Percentiles rank a stretch among this genome's conserved stretches.
Conservation (phyloP, 2,113 vertebrate genomes). For the Platanista minor region DNA sequence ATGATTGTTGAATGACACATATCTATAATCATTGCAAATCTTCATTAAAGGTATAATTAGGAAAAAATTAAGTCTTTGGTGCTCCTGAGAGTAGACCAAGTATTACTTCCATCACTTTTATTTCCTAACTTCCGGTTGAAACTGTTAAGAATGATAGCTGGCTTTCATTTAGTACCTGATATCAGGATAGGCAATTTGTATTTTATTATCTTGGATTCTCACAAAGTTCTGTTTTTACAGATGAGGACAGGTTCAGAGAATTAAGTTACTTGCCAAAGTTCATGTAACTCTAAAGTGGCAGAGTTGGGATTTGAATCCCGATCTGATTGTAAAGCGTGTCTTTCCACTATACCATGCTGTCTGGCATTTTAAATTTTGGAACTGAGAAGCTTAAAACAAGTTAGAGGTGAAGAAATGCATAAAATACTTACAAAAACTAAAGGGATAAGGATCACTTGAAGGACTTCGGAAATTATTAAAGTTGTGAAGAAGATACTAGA, state of each 20-base stretch:
- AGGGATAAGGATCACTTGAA: not conserved
- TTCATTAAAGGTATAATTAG: not conserved
- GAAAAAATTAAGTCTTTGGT: not conserved
- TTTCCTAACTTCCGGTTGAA: not conserved
- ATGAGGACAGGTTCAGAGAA: not conserved
- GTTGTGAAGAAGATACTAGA: not conserved
- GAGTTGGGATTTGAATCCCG: not conserved
- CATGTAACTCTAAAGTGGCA: not conserved
- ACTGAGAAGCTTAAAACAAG: not conserved
- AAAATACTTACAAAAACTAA: not conserved
- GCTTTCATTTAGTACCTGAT: not conserved
- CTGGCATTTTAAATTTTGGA: slow-evolving; percentile 32
- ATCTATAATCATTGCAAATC: not conserved
- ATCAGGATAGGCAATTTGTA: not conserved
- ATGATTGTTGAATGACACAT: slow-evolving; percentile 8
- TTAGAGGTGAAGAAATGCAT: not conserved
- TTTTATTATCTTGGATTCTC: not conserved
- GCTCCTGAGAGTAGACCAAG: not conserved
- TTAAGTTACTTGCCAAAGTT: not conserved
- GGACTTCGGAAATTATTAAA: not conserved
- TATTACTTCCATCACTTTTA: not conserved
- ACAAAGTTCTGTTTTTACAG: not conserved
- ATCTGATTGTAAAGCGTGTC: not conserved
- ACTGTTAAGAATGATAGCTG: not conserved
- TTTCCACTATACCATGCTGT: not conserved